phyloP scores from a whole-genome alignment of 2,113 vertebrate species.

The Psittacara wagleri region DNA sequence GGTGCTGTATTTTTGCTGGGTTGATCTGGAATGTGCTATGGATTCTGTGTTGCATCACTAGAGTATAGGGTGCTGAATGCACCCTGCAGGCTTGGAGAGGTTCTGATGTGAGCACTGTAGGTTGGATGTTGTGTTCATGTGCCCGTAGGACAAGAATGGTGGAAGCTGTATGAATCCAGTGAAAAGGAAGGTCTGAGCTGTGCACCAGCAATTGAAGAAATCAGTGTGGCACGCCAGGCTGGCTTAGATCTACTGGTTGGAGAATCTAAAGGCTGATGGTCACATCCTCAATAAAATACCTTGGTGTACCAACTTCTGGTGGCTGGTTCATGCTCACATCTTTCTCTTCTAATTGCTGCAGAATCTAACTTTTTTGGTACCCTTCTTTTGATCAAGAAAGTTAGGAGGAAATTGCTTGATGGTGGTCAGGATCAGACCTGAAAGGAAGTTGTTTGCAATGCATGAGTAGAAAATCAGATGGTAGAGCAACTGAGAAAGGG shows the following conservation, averaged over 20 bases:
- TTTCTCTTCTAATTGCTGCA: neutral
- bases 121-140: neutral
- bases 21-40: accelerated
- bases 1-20: accelerated
- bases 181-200: neutral
- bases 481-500: neutral
- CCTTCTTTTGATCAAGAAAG: neutral
- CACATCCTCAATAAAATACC: neutral
- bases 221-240: accelerated
- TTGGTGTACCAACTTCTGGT: neutral
- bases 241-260: neutral
- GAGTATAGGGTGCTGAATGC: neutral
- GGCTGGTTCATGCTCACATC: neutral
- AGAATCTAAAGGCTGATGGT: conserved; percentile 13
- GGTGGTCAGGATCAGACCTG: neutral
- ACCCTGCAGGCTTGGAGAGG: neutral
- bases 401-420: neutral
- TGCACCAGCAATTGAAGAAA: neutral
- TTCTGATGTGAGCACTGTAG: neutral
- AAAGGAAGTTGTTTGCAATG: neutral
- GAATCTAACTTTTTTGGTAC: neutral
- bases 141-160: neutral
- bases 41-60: neutral
- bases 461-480: neutral
- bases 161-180: neutral